These are phyloP conservation scores for Pelosia muscerda DNA, from an alignment of 2,888 invertebrate genomes.

Conservation along the genomic window DNA sequence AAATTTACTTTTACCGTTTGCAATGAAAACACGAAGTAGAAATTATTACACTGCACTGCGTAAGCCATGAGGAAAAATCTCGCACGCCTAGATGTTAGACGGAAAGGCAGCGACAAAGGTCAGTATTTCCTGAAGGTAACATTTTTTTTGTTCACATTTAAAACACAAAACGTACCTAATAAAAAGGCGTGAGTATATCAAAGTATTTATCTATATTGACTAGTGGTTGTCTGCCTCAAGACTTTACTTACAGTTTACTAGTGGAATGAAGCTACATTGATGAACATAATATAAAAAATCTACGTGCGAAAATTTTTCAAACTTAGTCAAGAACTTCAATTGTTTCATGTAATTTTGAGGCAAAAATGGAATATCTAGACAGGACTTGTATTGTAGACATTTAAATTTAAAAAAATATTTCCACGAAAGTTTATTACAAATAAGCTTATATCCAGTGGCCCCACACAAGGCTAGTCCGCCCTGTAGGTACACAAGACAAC, in stretches of 20 bases:
- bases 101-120: slow-evolving; percentile 8
- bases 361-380: too few relatives aligned
- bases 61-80: slow-evolving; percentile 16
- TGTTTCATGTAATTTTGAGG: too few relatives aligned
- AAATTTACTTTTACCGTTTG: slow-evolving; percentile 7
- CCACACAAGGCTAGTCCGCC: too few relatives aligned
- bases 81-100: slow-evolving; percentile 3
- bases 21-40: slow-evolving; percentile 21
- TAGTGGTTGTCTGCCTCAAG: background rate
- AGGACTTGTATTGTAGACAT: too few relatives aligned
- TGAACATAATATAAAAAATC: background rate
- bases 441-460: too few relatives aligned
- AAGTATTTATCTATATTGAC: background rate
- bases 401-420: too few relatives aligned
- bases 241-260: background rate
- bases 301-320: too few relatives aligned
- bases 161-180: background rate
- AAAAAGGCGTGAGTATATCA: background rate
- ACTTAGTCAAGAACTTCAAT: too few relatives aligned
- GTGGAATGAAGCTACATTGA: background rate
- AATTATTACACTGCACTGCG: slow-evolving; percentile 23
- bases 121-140: background rate
- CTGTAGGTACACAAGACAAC: too few relatives aligned
- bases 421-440: too few relatives aligned
- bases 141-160: slow-evolving; percentile 4